phyloP scores from a whole-genome alignment of 2,113 vertebrate species.

The Ranitomeya variabilis region DNA sequence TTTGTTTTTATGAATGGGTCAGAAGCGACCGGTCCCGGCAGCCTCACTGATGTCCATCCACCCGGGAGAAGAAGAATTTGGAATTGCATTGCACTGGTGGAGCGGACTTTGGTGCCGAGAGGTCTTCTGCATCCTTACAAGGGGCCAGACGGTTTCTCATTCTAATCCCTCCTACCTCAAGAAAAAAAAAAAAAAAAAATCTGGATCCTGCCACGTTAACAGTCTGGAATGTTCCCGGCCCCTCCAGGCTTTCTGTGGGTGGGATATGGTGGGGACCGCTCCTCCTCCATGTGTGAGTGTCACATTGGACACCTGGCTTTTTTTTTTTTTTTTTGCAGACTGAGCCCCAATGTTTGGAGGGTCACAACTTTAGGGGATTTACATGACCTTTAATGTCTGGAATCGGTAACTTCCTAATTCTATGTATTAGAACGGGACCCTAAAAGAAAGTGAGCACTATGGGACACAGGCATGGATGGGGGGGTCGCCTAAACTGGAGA shows the following conservation, averaged over 20 bases:
- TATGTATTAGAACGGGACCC: neutral
- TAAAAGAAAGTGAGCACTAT: neutral
- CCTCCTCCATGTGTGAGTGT: neutral
- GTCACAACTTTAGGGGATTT: neutral
- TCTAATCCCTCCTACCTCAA: conserved; percentile 7
- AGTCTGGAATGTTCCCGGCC: conserved; percentile 41
- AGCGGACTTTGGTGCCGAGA: neutral
- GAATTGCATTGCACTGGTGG: neutral
- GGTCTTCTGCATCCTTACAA: neutral
- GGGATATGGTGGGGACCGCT: neutral
- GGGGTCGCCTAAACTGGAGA: too few relatives aligned
- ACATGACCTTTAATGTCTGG: neutral
- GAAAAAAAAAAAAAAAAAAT: neutral
- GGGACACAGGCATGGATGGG: too few relatives aligned
- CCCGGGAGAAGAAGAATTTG: too few relatives aligned
- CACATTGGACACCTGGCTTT: neutral
- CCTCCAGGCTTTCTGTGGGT: conserved; percentile 32
- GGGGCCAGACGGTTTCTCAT: neutral
- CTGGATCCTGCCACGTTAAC: conserved; percentile 56
- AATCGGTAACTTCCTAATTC: neutral
- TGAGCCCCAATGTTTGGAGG: neutral
- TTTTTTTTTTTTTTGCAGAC: neutral
- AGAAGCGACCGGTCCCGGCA: too few relatives aligned
- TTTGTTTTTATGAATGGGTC: too few relatives aligned
- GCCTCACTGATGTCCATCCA: too few relatives aligned